Evolutionary conservation across 2,797 vertebrate genomes (phyloP).

Genomic region (Eulemur rubriventer): DNA sequence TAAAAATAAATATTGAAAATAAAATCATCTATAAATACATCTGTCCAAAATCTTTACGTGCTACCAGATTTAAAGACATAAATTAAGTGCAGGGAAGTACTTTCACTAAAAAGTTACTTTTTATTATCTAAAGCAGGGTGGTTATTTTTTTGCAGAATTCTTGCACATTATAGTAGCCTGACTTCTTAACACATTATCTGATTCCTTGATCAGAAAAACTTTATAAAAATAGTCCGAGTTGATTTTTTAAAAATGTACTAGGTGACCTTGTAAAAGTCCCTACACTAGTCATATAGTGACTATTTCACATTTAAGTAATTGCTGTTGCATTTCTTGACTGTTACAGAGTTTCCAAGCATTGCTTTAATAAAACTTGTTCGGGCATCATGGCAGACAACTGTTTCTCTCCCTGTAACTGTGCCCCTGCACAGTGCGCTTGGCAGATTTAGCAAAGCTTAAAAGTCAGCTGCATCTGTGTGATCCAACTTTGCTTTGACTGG

Average conservation of each 20-base stretch:
- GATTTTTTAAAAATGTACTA: slow-evolving; percentile 65
- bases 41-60: slow-evolving; percentile 25
- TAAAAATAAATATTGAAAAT: slow-evolving; percentile 39
- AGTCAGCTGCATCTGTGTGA: slow-evolving; percentile 60
- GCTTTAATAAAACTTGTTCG: slow-evolving; percentile 78
- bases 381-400: slow-evolving; percentile 69
- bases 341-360: slow-evolving; percentile 64
- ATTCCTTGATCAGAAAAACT: slow-evolving; percentile 80
- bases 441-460: slow-evolving; percentile 64
- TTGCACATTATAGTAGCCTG: slow-evolving; percentile 40
- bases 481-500: slow-evolving; percentile 63
- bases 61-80: not conserved
- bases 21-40: not conserved
- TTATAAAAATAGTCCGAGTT: slow-evolving; percentile 69
- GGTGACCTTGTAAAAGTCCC: slow-evolving; percentile 27
- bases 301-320: slow-evolving; percentile 34
- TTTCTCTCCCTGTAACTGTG: slow-evolving; percentile 65
- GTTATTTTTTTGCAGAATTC: not conserved
- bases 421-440: slow-evolving; percentile 59
- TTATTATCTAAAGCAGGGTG: slow-evolving; percentile 50
- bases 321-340: slow-evolving; percentile 67
- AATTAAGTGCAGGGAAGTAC: not conserved
- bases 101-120: not conserved
- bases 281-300: not conserved
- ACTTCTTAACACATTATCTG: slow-evolving; percentile 77